phyloP scores from a whole-genome alignment of 2,797 vertebrate genomes.

The Semaprochilodus insignis region DNA sequence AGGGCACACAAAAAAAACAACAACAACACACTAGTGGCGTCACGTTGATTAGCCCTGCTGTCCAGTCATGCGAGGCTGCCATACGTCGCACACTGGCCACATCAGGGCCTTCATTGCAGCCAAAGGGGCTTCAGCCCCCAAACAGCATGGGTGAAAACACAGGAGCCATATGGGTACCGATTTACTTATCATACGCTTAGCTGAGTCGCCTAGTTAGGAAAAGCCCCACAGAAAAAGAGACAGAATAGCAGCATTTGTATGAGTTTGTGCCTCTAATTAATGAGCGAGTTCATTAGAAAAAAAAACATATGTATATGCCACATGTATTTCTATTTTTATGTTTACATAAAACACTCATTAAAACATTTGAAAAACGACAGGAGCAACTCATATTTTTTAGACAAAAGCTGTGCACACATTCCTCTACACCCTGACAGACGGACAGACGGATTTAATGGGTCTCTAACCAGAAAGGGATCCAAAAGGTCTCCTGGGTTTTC shows the following conservation, averaged over 20 bases:
- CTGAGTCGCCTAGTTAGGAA: constrained; percentile 47
- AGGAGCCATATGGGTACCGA: constrained; percentile 53
- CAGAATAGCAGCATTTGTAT: constrained; percentile 12
- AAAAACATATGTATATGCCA: background rate
- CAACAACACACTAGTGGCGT: constrained; percentile 8
- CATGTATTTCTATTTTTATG: background rate
- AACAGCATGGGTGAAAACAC: constrained; percentile 50
- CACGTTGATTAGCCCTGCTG: constrained; percentile 24
- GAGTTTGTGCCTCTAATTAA: background rate
- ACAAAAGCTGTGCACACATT: background rate
- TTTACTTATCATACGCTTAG: constrained; percentile 53
- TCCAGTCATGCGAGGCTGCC: constrained; percentile 42
- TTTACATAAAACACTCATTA: background rate
- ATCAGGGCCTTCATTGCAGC: constrained; percentile 32
- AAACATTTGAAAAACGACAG: background rate
- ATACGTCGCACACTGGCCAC: constrained; percentile 38
- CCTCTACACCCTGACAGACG: background rate
- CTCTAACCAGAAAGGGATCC: constrained; percentile 78
- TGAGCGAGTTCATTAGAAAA: background rate
- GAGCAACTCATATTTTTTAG: background rate
- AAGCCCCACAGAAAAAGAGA: constrained; percentile 29
- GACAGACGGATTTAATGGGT: constrained; percentile 17
- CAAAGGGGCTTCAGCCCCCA: constrained; percentile 26
- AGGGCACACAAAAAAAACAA: constrained; percentile 31
- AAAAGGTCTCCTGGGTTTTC: constrained; percentile 76